Percentiles rank a stretch among this genome's conserved stretches.
These are phyloP conservation scores for Thereva unica DNA, from an alignment of 2,888 invertebrate genomes.

Conservation along the genomic window DNA sequence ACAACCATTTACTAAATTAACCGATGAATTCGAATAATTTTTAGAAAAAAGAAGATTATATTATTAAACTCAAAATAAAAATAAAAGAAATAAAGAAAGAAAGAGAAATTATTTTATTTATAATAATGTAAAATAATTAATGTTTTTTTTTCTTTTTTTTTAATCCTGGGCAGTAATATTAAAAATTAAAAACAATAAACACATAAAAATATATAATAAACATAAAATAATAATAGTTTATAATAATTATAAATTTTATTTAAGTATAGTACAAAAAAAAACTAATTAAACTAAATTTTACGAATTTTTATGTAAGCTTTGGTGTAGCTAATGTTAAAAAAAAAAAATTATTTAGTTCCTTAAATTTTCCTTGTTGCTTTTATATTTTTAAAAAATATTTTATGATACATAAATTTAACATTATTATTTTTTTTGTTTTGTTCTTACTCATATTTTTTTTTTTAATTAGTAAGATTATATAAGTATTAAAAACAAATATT, in stretches of 20 bases:
- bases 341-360: not conserved
- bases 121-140: too few species aligned
- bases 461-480: slow-evolving; percentile 12
- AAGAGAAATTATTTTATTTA: too few species aligned
- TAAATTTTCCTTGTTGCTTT: not conserved
- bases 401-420: not conserved
- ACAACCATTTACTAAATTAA: too few species aligned
- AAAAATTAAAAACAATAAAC: too few species aligned
- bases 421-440: not conserved
- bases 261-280: slow-evolving; percentile 22
- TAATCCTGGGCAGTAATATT: too few species aligned
- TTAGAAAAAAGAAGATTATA: too few species aligned
- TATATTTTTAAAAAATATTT: not conserved
- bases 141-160: too few species aligned
- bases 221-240: too few species aligned
- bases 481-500: slow-evolving; percentile 9
- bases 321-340: slow-evolving; percentile 20
- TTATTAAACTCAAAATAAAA: too few species aligned
- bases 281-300: slow-evolving; percentile 3
- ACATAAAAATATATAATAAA: too few species aligned
- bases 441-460: not conserved
- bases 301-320: slow-evolving; percentile 13
- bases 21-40: too few species aligned
- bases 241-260: slow-evolving; percentile 1
- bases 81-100: too few species aligned